Conservation (phyloP, 2,113 vertebrate genomes). For the Entomyzon cyanotis region DNA sequence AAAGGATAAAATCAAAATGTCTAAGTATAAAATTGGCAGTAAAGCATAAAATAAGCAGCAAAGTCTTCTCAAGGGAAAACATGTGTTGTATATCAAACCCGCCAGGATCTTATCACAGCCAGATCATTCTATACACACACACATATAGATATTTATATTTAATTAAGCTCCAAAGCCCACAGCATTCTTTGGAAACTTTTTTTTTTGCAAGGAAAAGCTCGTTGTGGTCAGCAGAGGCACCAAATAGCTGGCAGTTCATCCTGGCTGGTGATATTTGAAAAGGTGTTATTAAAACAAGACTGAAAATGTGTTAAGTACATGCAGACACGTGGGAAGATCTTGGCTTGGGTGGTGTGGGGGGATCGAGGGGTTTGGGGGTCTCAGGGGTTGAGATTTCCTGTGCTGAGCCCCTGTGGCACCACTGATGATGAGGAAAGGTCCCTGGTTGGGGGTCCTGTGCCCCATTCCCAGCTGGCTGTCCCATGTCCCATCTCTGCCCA, state of each 20-base stretch:
- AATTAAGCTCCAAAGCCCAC: neutral
- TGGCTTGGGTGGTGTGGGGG: neutral
- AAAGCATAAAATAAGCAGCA: neutral
- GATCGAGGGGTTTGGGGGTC: neutral
- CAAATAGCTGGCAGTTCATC: neutral
- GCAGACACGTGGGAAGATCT: neutral
- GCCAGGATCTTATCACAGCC: neutral
- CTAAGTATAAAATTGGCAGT: neutral
- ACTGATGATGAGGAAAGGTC: neutral
- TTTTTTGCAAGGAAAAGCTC: neutral
- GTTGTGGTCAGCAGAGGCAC: neutral
- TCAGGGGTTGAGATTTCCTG: neutral
- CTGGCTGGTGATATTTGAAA: neutral
- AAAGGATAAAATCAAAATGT: neutral
- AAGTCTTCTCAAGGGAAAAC: neutral
- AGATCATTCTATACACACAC: neutral
- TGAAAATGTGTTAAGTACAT: neutral
- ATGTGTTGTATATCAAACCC: neutral
- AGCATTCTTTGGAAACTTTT: neutral
- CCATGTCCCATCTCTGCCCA: too few relatives aligned
- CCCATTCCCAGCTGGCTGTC: too few relatives aligned
- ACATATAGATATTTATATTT: neutral
- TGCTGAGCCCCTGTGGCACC: neutral
- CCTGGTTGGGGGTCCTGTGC: accelerated
- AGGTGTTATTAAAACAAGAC: neutral